Base-by-base conservation (phyloP, 2,888 invertebrate genomes). In the Meloe dianella region DNA sequence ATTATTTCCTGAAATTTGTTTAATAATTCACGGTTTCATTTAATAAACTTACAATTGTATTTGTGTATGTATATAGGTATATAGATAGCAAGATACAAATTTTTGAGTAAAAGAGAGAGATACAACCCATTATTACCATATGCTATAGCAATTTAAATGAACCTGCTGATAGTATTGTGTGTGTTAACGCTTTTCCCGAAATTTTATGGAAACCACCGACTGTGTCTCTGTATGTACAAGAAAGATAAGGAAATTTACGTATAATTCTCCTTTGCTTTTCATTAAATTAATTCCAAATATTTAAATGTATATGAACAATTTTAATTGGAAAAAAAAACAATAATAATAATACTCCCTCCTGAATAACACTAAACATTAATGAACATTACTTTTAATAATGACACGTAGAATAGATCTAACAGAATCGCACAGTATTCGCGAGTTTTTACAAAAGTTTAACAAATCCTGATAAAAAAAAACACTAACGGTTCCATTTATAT, bases 171-270 rank as follows among this genome's bases (percentile, higher is more conserved):
- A 68, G 61, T 65, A 68, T 68, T 68, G 63, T 65, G 63, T 65
- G 59, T 35, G 58, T 57, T 54, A n/a, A 29, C 63, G 63, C 65
- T 65, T 65, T 68, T 66, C 63, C 63, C 61, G 57, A 68, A 54
- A 47, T 68, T 66, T 68, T 66, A 68, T 68, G 65, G 64, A 66
- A 68, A 68, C 68, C 68, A 57, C 68, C 68, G 41, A 66, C 68
- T 35, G 60, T 12, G 20, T 12, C 20, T 30, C n/a, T 68, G 68
- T 68, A 63, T 65, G 65, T 63, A 68, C 68, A 66, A 38, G 57
- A n/a, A 54, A 68, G 68, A 68, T 68, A 68, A 68, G 65, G 66
- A 68, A 68, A 68, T 68, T 68, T 61, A 64, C 65, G 68, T 68
- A n/a, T 22, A 68, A 68, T 68, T 62, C 63, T 51, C 54, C 68